Evolutionary conservation across 2,888 invertebrate species (phyloP).

Genomic region (Drosophila siamana): DNA sequence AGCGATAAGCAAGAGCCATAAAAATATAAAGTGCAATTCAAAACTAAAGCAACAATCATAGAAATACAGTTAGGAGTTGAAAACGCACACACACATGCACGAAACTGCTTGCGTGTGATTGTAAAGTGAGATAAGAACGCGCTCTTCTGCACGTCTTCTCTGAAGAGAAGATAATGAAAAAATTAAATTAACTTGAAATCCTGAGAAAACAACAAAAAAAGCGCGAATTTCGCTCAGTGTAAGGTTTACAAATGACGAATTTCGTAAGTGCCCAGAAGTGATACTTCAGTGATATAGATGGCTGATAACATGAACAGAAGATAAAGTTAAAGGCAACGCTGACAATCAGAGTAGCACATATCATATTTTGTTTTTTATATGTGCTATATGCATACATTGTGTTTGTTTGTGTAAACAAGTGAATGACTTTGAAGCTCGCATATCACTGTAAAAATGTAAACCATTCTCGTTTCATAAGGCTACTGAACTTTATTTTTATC

Average conservation of each 20-base stretch:
- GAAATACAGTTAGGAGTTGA: constrained; percentile 25
- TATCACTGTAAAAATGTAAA: constrained; percentile 24
- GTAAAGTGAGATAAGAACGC: constrained; percentile 34
- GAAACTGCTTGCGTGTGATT: constrained; percentile 6
- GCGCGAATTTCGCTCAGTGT: background rate
- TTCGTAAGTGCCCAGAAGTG: constrained; percentile 6
- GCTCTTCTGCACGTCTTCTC: constrained; percentile 20
- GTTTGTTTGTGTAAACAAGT: constrained; percentile 25
- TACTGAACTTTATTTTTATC: constrained; percentile 45
- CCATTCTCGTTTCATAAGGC: constrained; percentile 23
- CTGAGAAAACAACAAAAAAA: constrained; percentile 9
- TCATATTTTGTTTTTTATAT: background rate
- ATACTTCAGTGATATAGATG: constrained; percentile 6
- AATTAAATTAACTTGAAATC: constrained; percentile 19
- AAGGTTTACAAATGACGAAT: constrained; percentile 1
- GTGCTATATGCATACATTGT: constrained; percentile 14
- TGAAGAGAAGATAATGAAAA: constrained; percentile 46
- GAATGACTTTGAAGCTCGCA: constrained; percentile 13
- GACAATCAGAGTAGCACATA: constrained; percentile 4
- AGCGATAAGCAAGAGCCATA: constrained; percentile 53
- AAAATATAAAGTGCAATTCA: constrained; percentile 66
- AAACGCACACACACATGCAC: background rate
- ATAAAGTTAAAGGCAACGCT: constrained; percentile 26
- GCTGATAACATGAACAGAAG: constrained; percentile 11
- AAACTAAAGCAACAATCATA: constrained; percentile 46